Percentiles rank a stretch among this genome's conserved stretches.
These are phyloP conservation scores for Oxyura jamaicensis DNA, from an alignment of 2,113 vertebrate species.

Conservation along the genomic window DNA sequence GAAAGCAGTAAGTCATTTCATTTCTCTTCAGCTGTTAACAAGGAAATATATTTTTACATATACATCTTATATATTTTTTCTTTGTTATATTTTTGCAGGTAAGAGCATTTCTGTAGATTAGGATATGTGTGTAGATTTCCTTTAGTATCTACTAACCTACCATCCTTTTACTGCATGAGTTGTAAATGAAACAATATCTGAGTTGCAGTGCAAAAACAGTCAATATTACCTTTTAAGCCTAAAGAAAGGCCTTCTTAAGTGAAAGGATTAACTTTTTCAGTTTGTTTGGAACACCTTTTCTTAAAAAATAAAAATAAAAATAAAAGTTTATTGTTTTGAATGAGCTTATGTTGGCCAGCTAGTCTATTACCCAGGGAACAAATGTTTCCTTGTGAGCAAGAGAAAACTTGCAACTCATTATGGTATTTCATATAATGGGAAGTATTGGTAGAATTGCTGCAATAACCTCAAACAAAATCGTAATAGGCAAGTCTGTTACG, in stretches of 20 bases:
- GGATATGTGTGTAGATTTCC: neutral
- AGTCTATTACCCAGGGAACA: neutral
- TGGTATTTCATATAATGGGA: conserved; percentile 36
- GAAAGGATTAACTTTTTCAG: conserved; percentile 13
- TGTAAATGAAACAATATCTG: neutral
- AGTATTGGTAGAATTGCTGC: conserved; percentile 34
- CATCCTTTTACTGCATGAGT: neutral
- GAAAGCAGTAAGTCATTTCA: neutral
- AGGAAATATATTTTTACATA: neutral
- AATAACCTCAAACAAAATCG: conserved; percentile 26
- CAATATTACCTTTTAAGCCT: neutral
- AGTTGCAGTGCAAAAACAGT: neutral
- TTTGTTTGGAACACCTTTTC: neutral
- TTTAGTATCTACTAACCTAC: neutral
- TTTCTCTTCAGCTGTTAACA: neutral
- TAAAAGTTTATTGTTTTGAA: neutral
- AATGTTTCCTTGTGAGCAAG: conserved; percentile 5
- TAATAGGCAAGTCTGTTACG: conserved; percentile 38
- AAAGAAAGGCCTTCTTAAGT: neutral
- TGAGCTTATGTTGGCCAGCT: neutral
- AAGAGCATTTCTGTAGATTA: neutral
- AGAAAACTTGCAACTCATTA: conserved; percentile 32
- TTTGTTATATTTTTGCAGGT: neutral
- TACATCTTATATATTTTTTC: neutral
- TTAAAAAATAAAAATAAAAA: neutral